Percentiles rank a stretch among this genome's conserved stretches.
Evolutionary conservation across 2,888 invertebrate species (phyloP).

Genomic region (Eilema depressum): DNA sequence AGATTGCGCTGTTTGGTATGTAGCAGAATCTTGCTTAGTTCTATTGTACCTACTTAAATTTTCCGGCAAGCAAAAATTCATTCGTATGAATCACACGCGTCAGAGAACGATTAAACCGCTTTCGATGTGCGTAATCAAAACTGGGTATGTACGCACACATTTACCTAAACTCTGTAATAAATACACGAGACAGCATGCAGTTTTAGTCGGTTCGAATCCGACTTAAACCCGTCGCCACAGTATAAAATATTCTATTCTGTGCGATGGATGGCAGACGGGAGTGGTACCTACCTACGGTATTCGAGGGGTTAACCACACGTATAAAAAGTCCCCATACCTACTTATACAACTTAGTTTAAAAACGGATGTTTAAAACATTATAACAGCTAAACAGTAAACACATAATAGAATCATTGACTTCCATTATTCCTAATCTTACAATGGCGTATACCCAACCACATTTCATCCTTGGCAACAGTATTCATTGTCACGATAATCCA

Average conservation of each 20-base stretch:
- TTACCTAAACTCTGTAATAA: too few relatives aligned
- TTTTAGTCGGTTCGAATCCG: too few relatives aligned
- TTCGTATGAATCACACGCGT: not conserved
- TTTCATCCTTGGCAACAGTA: not conserved
- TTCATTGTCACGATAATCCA: conserved; percentile 3
- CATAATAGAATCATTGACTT: conserved; percentile 14
- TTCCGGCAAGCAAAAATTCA: not conserved
- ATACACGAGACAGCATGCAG: too few relatives aligned
- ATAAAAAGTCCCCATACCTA: not conserved
- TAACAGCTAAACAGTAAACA: not conserved
- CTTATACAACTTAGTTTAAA: not conserved
- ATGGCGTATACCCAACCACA: conserved; percentile 23
- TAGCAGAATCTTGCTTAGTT: not conserved
- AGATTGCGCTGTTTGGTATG: not conserved
- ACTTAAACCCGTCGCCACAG: too few relatives aligned
- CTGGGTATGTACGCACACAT: too few relatives aligned
- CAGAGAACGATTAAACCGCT: too few relatives aligned
- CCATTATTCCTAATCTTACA: conserved; percentile 27
- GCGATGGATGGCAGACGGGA: too few relatives aligned
- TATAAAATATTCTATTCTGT: too few relatives aligned
- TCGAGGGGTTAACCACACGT: too few relatives aligned
- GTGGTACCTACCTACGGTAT: too few relatives aligned
- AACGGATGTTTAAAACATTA: conserved; percentile 4
- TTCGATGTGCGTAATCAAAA: too few relatives aligned
- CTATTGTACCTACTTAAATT: not conserved